Base-by-base conservation (phyloP, 2,888 invertebrate genomes). In the Pyrrhosoma nymphula region DNA sequence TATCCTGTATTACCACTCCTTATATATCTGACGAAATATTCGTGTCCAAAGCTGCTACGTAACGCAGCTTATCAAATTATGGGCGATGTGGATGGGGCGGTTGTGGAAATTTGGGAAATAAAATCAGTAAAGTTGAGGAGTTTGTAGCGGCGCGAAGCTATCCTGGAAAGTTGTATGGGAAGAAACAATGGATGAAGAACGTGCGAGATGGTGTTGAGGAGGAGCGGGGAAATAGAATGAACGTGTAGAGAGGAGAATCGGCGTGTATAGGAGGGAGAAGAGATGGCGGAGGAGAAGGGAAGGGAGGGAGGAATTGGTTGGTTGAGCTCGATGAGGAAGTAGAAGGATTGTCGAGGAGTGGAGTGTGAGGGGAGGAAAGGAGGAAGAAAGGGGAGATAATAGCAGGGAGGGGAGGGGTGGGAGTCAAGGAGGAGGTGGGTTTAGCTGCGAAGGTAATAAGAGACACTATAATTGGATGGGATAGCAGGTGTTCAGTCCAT, bases 401-500 rank as follows among this genome's bases (percentile, higher is more conserved):
- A 39, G 47, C 16, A 23, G 47, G n/a, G 26, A 23, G 16, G 47
- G 82, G 47, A 82, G 82, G 82, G 47, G 88, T 2, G 47, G 47
- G 8, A 4, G 47, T 4, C 4, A 47, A 8, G 47, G 47, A 4
- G 47, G 47, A 47, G 47, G 47, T 47, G 89, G 89, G 26, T 55
- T 89, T 26, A 89, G 89, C 16, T 26, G 89, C 56, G 89, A 56
- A 47, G 89, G 89, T 89, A 89, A 89, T 89, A 89, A 89, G 89
- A 89, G 89, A 89, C 89, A 55, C 89, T 89, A 47, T 89, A 89
- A 89, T 89, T 89, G 89, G 47, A 89, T 89, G 89, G 89, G 89
- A 89, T 89, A 89, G 89, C 89, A 89, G 89, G 89, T 89, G 89
- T 89, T 89, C 89, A 56, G 55, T 56, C 89, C 89, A 89, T 89